A percentile compares a stretch with the other conserved stretches of the same genome.
Conservation (phyloP, 2,113 vertebrate genomes). For the Illadopsis cleaveri region DNA sequence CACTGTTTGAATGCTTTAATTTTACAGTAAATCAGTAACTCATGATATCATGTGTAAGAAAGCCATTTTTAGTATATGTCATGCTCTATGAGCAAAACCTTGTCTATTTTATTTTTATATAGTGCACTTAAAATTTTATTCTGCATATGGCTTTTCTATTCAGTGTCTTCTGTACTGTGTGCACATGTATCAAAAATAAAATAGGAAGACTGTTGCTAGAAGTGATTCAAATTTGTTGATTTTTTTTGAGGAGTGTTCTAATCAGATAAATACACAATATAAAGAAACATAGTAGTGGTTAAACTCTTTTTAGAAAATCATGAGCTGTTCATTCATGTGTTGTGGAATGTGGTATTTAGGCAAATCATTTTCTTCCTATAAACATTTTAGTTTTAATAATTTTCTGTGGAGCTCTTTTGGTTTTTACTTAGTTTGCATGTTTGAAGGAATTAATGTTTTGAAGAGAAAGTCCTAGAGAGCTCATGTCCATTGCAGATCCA, state of each 20-base stretch:
- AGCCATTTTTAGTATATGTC: neutral
- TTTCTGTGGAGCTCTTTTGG: accelerated
- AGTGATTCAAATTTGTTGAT: neutral
- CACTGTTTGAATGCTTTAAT: neutral
- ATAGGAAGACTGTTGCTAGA: neutral
- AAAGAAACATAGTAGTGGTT: neutral
- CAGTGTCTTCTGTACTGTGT: neutral
- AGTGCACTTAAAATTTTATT: neutral
- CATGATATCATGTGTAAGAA: neutral
- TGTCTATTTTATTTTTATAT: neutral
- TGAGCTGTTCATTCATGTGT: neutral
- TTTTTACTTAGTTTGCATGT: neutral
- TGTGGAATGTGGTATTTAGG: neutral
- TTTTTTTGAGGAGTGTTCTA: neutral
- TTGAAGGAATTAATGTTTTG: neutral
- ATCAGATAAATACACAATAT: neutral
- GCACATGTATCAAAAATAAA: neutral
- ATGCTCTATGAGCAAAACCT: neutral
- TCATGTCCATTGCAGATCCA: neutral
- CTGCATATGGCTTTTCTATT: neutral
- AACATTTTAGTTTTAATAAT: neutral
- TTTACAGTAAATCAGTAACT: neutral
- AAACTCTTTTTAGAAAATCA: neutral
- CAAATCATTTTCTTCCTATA: neutral
- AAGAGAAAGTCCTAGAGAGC: neutral